phyloP scores from a whole-genome alignment of 2,113 vertebrate species.

The Chrysochloris asiatica region DNA sequence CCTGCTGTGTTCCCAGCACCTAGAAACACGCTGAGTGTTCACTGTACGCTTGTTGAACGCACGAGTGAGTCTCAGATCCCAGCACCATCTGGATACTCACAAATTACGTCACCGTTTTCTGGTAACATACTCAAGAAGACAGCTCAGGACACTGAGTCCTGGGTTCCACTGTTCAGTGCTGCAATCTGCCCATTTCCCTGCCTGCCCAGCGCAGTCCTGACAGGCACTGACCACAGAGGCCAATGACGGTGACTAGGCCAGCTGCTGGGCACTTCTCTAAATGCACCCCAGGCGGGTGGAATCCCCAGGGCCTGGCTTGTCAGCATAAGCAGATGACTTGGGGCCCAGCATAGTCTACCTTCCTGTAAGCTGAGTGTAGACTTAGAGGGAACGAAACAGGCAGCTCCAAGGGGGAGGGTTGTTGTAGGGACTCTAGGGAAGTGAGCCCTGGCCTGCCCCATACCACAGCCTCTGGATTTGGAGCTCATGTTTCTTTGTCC shows the following conservation, averaged over 20 bases:
- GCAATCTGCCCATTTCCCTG: constrained; percentile 38
- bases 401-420: neutral
- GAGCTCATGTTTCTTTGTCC: neutral
- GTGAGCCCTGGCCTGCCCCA: neutral
- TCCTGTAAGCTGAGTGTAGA: neutral
- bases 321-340: neutral
- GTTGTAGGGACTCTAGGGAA: neutral
- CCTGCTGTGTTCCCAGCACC: accelerated
- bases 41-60: neutral
- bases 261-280: constrained; percentile 62
- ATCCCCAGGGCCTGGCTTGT: constrained; percentile 50
- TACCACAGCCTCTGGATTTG: neutral
- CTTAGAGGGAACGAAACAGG: neutral
- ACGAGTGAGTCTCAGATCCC: accelerated
- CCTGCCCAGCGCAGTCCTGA: neutral
- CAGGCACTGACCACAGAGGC: constrained; percentile 42
- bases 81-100: neutral
- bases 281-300: neutral
- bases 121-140: neutral
- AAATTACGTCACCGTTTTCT: neutral
- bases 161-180: neutral
- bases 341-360: neutral
- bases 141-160: accelerated
- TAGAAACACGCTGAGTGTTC: neutral
- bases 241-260: neutral